These are phyloP conservation scores for Drosophila prostipennis DNA, from an alignment of 2,888 invertebrate species.

Conservation along the genomic window DNA sequence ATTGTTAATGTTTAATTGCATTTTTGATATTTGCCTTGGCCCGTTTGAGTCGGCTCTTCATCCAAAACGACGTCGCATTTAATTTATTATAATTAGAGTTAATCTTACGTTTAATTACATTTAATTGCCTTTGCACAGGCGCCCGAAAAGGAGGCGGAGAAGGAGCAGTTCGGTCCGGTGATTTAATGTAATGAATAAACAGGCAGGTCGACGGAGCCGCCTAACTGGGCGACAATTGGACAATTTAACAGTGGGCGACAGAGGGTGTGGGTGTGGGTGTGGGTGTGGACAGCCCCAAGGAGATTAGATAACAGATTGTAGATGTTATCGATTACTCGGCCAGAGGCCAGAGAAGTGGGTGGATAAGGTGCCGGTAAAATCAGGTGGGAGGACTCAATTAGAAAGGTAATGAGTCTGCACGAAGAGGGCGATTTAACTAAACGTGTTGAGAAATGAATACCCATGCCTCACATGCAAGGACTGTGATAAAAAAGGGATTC, in stretches of 20 bases:
- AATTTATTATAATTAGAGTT: conserved; percentile 77
- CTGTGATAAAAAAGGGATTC: neutral
- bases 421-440: neutral
- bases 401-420: conserved; percentile 9
- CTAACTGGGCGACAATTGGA: conserved; percentile 53
- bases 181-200: conserved; percentile 68
- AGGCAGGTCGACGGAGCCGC: conserved; percentile 28
- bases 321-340: conserved; percentile 42
- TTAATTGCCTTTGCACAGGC: conserved; percentile 63
- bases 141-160: neutral
- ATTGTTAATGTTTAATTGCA: conserved; percentile 70
- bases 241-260: conserved; percentile 40
- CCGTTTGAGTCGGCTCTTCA: conserved; percentile 35
- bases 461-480: neutral
- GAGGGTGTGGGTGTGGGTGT: conserved; percentile 31
- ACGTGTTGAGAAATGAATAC: neutral
- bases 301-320: conserved; percentile 21
- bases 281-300: conserved; percentile 38
- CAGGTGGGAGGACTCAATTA: conserved; percentile 29
- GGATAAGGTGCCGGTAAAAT: conserved; percentile 19
- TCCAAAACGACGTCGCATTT: conserved; percentile 52
- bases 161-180: conserved; percentile 18
- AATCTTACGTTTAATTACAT: conserved; percentile 75
- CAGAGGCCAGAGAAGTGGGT: conserved; percentile 7
- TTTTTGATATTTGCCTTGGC: conserved; percentile 55